Percentiles rank a stretch among this genome's conserved stretches.
Conservation (phyloP, 2,888 invertebrate species). For the Cordilura impudica region DNA sequence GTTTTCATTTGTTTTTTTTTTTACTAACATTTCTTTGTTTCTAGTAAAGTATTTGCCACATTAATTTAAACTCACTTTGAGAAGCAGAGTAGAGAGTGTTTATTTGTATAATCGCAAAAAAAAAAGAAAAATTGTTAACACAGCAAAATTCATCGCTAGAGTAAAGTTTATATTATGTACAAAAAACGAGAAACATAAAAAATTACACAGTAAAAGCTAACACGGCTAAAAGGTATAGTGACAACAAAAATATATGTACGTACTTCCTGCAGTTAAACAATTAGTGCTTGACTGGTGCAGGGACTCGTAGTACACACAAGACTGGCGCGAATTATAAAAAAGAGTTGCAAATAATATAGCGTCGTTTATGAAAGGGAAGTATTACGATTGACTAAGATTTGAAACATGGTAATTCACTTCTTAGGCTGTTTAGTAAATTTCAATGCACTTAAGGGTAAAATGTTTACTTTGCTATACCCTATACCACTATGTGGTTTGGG, state of each 20-base stretch:
- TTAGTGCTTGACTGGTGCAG: neutral
- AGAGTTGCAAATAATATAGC: too few species aligned
- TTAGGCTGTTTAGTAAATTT: too few species aligned
- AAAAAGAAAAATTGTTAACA: constrained; percentile 51
- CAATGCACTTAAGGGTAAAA: too few species aligned
- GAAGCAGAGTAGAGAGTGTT: constrained; percentile 3
- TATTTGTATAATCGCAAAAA: constrained; percentile 23
- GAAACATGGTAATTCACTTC: too few species aligned
- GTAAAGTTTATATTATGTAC: constrained; percentile 21
- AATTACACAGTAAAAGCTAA: neutral
- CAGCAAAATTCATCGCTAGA: constrained; percentile 48
- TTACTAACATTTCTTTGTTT: neutral
- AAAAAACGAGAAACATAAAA: neutral
- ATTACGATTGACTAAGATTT: too few species aligned
- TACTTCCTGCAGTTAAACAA: neutral
- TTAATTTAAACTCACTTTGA: constrained; percentile 20
- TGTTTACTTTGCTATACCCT: too few species aligned
- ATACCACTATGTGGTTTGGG: too few species aligned
- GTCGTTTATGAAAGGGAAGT: too few species aligned
- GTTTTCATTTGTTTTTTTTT: neutral
- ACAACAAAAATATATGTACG: neutral
- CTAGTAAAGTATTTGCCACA: constrained; percentile 21
- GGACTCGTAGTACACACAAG: neutral
- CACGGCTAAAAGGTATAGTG: too few species aligned
- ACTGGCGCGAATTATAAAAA: too few species aligned